phyloP scores from a whole-genome alignment of 2,797 vertebrate species.

The Melanotaenia nigrans region DNA sequence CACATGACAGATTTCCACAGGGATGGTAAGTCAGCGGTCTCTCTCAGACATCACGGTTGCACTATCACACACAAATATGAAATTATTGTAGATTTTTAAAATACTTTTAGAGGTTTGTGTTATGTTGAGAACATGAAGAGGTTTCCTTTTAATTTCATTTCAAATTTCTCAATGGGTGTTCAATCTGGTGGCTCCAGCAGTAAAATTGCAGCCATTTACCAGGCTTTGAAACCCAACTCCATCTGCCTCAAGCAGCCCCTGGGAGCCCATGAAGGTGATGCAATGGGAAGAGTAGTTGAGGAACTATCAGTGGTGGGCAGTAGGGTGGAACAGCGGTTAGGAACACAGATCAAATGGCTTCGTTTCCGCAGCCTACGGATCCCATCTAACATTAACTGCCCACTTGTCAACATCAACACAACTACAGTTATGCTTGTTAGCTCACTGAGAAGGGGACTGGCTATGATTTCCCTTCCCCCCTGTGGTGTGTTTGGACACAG shows the following conservation, averaged over 20 bases:
- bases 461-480: neutral
- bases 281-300: constrained; percentile 67
- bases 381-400: constrained; percentile 55
- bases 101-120: neutral
- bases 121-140: neutral
- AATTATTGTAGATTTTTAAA: neutral
- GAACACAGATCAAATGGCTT: constrained; percentile 58
- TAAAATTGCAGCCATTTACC: constrained; percentile 1
- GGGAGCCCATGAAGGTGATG: constrained; percentile 69
- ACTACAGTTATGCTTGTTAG: constrained; percentile 43
- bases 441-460: constrained; percentile 12
- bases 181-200: constrained; percentile 9
- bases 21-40: constrained; percentile 3
- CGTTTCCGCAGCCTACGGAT: constrained; percentile 41
- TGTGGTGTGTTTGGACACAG: neutral
- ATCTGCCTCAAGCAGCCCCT: constrained; percentile 45
- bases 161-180: constrained; percentile 28
- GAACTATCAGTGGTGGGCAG: constrained; percentile 51
- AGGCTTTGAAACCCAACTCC: constrained; percentile 73
- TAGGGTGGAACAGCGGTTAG: constrained; percentile 53
- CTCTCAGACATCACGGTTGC: neutral
- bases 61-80: neutral
- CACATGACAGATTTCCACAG: constrained; percentile 22
- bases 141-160: constrained; percentile 16
- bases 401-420: constrained; percentile 52